Evolutionary conservation across 2,113 vertebrate species (phyloP).

Genomic region (Synchiropus splendidus): DNA sequence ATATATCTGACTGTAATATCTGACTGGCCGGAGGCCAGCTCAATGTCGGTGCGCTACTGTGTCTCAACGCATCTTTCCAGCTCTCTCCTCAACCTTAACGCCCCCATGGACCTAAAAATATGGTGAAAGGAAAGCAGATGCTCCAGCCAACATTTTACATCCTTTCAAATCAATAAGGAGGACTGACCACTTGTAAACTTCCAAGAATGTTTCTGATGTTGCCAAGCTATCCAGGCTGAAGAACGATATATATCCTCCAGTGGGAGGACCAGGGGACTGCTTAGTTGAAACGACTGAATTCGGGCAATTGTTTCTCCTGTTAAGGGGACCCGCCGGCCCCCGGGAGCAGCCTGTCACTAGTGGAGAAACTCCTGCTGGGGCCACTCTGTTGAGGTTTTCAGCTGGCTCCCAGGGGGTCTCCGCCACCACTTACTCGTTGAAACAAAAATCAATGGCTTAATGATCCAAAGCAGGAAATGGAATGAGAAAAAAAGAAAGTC

Average conservation of each 20-base stretch:
- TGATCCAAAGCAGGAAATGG: conserved; percentile 75
- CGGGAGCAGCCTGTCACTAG: conserved; percentile 59
- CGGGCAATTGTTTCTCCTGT: conserved; percentile 44
- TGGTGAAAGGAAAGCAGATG: conserved; percentile 33
- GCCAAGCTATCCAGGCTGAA: conserved; percentile 4
- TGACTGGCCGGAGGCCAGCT: conserved; percentile 49
- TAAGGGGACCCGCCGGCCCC: conserved; percentile 47
- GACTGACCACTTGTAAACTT: conserved; percentile 33
- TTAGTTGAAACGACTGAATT: conserved; percentile 49
- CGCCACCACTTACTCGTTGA: conserved; percentile 65
- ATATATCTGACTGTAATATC: conserved; percentile 63
- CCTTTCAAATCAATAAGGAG: conserved; percentile 39
- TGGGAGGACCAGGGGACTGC: conserved; percentile 21
- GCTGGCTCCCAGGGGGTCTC: conserved; percentile 56
- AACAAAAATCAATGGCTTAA: conserved; percentile 77
- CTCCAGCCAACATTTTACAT: conserved; percentile 35
- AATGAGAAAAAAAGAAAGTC: conserved; percentile 63
- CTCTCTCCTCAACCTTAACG: conserved; percentile 17
- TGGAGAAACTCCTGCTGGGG: conserved; percentile 64
- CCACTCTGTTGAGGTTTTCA: conserved; percentile 63
- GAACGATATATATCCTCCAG: neutral
- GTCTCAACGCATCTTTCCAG: conserved; percentile 33
- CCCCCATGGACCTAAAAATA: conserved; percentile 36
- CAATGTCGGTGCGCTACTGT: conserved; percentile 38
- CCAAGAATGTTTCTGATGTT: conserved; percentile 22